These are phyloP conservation scores for Haplotaxodon microlepis DNA, from an alignment of 2,113 vertebrate genomes.

Conservation along the genomic window DNA sequence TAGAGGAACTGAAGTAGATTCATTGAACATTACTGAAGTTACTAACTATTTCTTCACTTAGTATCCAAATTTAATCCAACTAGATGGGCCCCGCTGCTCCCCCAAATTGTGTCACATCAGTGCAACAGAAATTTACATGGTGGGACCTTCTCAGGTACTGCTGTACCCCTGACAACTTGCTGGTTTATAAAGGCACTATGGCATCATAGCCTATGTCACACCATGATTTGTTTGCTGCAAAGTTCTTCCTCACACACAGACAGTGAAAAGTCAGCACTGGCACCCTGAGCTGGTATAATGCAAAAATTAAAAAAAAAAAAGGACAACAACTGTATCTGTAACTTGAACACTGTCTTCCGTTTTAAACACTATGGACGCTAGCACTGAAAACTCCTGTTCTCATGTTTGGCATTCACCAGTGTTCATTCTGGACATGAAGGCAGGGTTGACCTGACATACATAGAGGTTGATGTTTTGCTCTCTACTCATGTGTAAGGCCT, in stretches of 20 bases:
- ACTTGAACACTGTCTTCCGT: not conserved
- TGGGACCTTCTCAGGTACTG: not conserved
- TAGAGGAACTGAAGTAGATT: not conserved
- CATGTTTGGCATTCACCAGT: not conserved
- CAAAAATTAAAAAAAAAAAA: fast-evolving
- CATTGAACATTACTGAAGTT: not conserved
- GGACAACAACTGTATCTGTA: not conserved
- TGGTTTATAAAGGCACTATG: not conserved
- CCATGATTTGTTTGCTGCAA: not conserved
- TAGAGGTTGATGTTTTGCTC: not conserved
- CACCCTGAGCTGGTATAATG: not conserved
- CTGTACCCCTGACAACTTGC: not conserved
- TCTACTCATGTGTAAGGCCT: not conserved
- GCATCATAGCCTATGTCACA: not conserved
- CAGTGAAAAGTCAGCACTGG: not conserved
- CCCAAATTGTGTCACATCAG: not conserved
- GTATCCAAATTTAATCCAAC: not conserved
- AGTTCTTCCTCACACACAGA: not conserved
- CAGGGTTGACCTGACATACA: not conserved
- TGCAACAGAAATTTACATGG: not conserved
- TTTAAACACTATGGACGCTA: not conserved
- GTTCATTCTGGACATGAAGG: not conserved
- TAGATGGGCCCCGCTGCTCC: not conserved
- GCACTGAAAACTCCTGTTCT: not conserved
- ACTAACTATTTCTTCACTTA: not conserved